Evolutionary conservation across 2,888 invertebrate genomes (phyloP), one percentile per base, ranked within the genome.

Genomic region (Zhengitettix transpicula): DNA sequence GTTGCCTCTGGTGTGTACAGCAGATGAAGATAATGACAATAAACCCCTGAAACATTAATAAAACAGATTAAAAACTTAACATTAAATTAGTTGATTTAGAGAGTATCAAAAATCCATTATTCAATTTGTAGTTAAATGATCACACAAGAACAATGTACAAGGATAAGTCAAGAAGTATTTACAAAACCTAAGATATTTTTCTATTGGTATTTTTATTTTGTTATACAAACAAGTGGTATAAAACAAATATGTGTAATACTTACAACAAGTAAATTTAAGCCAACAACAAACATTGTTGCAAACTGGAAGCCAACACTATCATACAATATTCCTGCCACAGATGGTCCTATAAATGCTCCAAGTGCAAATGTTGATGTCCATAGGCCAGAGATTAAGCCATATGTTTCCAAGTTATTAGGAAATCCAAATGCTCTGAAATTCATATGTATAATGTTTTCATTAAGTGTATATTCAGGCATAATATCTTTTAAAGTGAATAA

Each of bases 281-380:
- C 72, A 44, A 86, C 78, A 47, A 90, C 80, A 67, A 88, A 87
- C 69, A 86, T 73, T 0, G 87, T 84, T 0, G 85, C 82, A 65
- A 77, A 77, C 42, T 82, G 71, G 70, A 90, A 90, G 0, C 86
- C 87, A 58, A 86, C 81, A 57, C 74, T 77, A 67, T 89, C 89
- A 67, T 82, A 83, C 0, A 90, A 76, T 52, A 87, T 78, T 0
- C 89, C 89, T 65, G 81, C 81, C 1, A 87, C 75, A 0, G 87
- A 86, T 1, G 89, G 89, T 0, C 90, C 90, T 57, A 89, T 81
- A 71, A 89, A 89, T 1, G 89, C 89, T 1, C 94, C 94, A 11
- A 94, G 75, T 0, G 93, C 91, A 68, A 93, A 92, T 0, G 88
- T 84, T 1, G 91, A 90, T 1, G 93, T 92, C 86, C 92, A 94